Base-by-base conservation (phyloP, 2,888 invertebrate genomes). In the Aplocera efformata region DNA sequence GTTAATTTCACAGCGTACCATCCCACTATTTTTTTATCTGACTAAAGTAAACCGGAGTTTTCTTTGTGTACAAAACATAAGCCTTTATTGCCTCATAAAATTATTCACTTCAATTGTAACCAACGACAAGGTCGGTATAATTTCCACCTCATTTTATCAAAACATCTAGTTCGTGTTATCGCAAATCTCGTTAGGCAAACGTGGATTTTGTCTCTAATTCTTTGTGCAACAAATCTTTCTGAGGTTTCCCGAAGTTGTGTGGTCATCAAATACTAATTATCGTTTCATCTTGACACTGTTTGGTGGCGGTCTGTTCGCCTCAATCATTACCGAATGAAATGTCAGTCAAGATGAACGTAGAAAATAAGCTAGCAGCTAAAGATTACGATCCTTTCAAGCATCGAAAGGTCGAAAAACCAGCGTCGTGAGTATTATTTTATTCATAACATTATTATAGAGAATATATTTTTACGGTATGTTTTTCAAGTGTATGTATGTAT, bases 311-410 rank as follows among this genome's bases (percentile, higher is more conserved):
- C n/a, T n/a, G n/a, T 17, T n/a, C 1, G 23, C 6, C 32, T 29
- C 26, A 39, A 35, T 49, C 56, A 61, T 37, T 53, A 24, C 42
- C 43, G 30, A 13, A 42, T 41, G 26, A 28, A 48, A 37, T 37
- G 38, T 42, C 23, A 31, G 26, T 33, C 46, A 63, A 26, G 22
- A 73, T 71, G 72, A 59, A 57, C 42, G 60, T 45, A 25, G 59
- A 56, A 37, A 54, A 53, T 13, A 58, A 51, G 21, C n/a, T 28
- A 27, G 11, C 26, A 6, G 32, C 26, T 2, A 43, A 62, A 33
- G 67, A 73, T 24, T 88, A 88, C 36, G 64, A 89, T 54, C 88
- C 88, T 0, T 85, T 76, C 38, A 81, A 83, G 42, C 81, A 89
- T 50, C 73, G 88, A 24, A 48, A 73, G 50, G 83, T 88, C 7